phyloP scores from a whole-genome alignment of 2,113 vertebrate species.

The Martes martes region DNA sequence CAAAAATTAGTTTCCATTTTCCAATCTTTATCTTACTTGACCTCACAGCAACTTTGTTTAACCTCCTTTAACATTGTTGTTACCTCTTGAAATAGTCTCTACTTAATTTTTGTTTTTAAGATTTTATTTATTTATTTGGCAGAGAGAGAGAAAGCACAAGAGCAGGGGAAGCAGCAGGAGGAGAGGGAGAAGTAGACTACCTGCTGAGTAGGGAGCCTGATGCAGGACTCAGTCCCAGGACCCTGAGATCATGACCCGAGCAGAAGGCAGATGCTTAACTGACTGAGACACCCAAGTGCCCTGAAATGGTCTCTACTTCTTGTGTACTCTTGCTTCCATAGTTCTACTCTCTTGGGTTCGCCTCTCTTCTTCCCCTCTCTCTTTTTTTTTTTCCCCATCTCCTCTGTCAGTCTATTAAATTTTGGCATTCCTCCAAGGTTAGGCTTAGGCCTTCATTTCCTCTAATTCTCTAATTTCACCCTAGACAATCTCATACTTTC shows the following conservation, averaged over 20 bases:
- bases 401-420: neutral
- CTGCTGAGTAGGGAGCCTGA: neutral
- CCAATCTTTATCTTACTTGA: neutral
- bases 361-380: neutral
- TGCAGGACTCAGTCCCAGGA: neutral
- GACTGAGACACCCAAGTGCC: neutral
- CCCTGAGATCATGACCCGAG: neutral
- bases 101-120: neutral
- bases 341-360: neutral
- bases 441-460: neutral
- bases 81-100: neutral
- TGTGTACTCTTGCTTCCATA: neutral
- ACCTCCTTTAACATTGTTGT: neutral
- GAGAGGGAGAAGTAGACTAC: neutral
- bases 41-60: neutral
- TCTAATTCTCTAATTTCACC: neutral
- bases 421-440: neutral
- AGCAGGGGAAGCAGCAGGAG: neutral
- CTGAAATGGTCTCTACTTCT: neutral
- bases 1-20: neutral
- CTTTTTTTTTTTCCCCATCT: neutral
- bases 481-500: neutral
- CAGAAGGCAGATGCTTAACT: neutral
- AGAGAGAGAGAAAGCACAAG: neutral
- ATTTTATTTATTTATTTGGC: neutral